Evolutionary conservation across 1,140 invertebrate genomes (phyloP).

Genomic region (Lasioglossum albipes): DNA sequence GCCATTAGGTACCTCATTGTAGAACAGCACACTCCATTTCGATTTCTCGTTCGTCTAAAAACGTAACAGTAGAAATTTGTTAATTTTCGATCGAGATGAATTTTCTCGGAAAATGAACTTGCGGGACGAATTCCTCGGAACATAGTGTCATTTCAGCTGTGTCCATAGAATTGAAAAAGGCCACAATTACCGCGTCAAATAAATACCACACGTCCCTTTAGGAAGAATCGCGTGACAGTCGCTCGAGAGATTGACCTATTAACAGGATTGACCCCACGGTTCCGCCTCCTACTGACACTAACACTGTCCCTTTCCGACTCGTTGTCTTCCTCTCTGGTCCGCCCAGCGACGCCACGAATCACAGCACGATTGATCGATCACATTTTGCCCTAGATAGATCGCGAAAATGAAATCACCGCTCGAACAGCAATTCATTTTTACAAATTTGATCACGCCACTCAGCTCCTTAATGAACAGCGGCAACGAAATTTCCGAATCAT

Average conservation of each 20-base stretch:
- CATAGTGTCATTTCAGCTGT: too few species aligned
- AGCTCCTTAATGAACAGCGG: too few species aligned
- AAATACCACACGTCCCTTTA: slow-evolving; percentile 39
- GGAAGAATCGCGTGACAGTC: slow-evolving; percentile 41
- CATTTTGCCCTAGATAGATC: neutral
- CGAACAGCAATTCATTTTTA: too few species aligned
- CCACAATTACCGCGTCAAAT: slow-evolving; percentile 41
- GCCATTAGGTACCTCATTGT: too few species aligned
- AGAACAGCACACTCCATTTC: too few species aligned
- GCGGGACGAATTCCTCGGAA: too few species aligned
- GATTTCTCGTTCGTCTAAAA: too few species aligned
- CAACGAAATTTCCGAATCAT: too few species aligned
- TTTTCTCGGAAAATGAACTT: too few species aligned
- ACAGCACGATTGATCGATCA: neutral
- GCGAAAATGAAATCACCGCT: neutral
- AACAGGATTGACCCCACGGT: slow-evolving; percentile 47
- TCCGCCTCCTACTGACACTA: neutral
- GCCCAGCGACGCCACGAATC: neutral
- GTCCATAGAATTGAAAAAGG: slow-evolving; percentile 1
- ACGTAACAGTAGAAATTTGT: too few species aligned
- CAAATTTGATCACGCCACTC: too few species aligned
- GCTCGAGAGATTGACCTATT: slow-evolving; percentile 46
- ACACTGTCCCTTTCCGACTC: slow-evolving; percentile 8
- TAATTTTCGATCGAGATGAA: too few species aligned
- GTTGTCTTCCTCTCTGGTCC: neutral